phyloP scores from a whole-genome alignment of 2,113 vertebrate species.

The Balaeniceps rex region DNA sequence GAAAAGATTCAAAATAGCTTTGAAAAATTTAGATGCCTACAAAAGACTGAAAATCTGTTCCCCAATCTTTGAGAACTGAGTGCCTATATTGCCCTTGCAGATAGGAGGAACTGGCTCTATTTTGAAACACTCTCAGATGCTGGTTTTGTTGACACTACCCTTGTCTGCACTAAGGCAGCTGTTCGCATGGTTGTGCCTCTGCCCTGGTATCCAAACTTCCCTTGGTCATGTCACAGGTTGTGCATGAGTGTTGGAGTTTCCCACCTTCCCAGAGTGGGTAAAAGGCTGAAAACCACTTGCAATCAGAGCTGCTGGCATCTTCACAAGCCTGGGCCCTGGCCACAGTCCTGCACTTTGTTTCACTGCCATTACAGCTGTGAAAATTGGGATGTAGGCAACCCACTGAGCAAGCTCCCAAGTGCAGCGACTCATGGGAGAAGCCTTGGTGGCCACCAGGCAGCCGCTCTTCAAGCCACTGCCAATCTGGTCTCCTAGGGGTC shows the following conservation, averaged over 20 bases:
- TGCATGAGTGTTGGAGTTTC: fast-evolving
- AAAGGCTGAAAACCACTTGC: not conserved
- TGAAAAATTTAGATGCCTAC: not conserved
- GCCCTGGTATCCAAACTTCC: not conserved
- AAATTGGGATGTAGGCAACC: not conserved
- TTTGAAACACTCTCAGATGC: not conserved
- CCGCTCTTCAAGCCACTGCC: not conserved
- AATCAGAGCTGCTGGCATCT: not conserved
- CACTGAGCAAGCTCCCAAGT: not conserved
- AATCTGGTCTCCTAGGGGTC: fast-evolving
- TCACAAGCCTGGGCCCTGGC: not conserved
- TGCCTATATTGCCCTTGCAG: not conserved
- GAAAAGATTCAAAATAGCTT: not conserved
- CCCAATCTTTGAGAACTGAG: not conserved
- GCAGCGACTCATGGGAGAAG: fast-evolving
- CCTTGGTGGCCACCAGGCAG: too few relatives aligned
- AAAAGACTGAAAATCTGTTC: not conserved
- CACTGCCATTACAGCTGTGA: not conserved
- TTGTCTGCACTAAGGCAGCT: fast-evolving
- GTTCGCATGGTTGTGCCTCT: not conserved
- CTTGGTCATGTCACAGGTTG: not conserved
- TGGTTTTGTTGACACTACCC: not conserved
- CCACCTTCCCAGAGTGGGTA: not conserved
- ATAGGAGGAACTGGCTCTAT: not conserved
- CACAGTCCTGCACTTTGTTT: not conserved